Evolutionary conservation across 2,113 vertebrate species (phyloP).

Genomic region (Anoura caudifer): DNA sequence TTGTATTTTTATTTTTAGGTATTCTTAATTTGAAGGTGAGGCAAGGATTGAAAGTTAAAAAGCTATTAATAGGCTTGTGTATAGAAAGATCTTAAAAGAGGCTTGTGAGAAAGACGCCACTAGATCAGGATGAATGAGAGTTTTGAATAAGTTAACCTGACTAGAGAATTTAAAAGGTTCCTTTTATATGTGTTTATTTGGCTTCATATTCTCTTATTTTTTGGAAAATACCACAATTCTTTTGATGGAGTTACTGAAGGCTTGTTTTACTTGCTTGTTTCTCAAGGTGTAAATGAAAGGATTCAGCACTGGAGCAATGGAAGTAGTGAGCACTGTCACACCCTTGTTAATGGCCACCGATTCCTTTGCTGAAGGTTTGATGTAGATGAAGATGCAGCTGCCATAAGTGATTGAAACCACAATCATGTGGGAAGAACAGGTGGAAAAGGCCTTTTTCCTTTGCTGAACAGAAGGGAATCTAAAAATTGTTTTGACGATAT

Average conservation of each 20-base stretch:
- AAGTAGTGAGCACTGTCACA: conserved; percentile 43
- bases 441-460: conserved; percentile 55
- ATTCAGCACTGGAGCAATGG: conserved; percentile 40
- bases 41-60: background rate
- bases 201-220: background rate
- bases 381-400: conserved; percentile 65
- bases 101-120: background rate
- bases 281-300: conserved; percentile 63
- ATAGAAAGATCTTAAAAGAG: background rate
- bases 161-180: background rate
- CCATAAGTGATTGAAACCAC: conserved; percentile 62
- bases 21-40: background rate
- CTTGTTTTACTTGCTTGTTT: conserved; percentile 59
- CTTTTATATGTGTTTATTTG: background rate
- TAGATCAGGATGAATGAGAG: background rate
- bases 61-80: background rate
- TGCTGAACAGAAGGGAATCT: conserved; percentile 47
- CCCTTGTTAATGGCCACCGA: conserved; percentile 45
- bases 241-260: conserved; percentile 50
- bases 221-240: background rate
- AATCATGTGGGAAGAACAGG: conserved; percentile 57
- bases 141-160: background rate
- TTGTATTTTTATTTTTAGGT: background rate
- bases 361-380: conserved; percentile 59
- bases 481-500: conserved; percentile 57